phyloP scores from a whole-genome alignment of 2,797 vertebrate species.

The Squalus acanthias region DNA sequence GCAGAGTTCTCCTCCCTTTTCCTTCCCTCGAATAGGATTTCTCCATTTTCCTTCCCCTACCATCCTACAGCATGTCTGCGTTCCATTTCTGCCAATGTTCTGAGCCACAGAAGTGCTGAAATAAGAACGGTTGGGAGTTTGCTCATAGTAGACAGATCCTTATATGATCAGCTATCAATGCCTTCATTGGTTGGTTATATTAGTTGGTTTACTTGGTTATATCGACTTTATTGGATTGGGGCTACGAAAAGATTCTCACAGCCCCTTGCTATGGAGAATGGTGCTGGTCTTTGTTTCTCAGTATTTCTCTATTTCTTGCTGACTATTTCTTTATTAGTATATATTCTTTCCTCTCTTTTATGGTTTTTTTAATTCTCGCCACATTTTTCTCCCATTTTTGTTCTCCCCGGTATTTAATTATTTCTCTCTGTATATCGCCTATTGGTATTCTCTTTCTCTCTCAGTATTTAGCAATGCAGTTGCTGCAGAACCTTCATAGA shows the following conservation, averaged over 20 bases:
- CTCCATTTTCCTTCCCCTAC: not conserved
- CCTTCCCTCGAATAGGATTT: not conserved
- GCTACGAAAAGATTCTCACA: not conserved
- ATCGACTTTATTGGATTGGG: not conserved
- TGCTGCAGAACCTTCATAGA: not conserved
- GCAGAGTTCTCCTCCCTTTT: not conserved
- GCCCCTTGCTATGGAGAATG: not conserved
- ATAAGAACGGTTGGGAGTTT: not conserved
- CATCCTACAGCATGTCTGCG: not conserved
- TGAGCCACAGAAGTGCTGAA: not conserved
- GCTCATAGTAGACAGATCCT: not conserved
- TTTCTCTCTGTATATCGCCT: not conserved
- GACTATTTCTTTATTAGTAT: not conserved
- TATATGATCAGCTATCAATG: not conserved
- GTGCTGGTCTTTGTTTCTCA: not conserved
- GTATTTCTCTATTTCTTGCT: not conserved
- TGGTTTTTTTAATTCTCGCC: too few relatives aligned
- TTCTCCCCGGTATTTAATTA: not conserved
- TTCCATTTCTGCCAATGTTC: not conserved
- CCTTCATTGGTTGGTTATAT: not conserved
- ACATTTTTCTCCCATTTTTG: not conserved
- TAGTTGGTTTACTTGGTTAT: not conserved
- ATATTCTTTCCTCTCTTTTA: not conserved
- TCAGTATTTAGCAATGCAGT: not conserved
- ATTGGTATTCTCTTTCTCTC: not conserved